Percentiles rank a stretch among this genome's conserved stretches.
These are phyloP conservation scores for Echiichthys vipera DNA, from an alignment of 2,797 vertebrate genomes.

Conservation along the genomic window DNA sequence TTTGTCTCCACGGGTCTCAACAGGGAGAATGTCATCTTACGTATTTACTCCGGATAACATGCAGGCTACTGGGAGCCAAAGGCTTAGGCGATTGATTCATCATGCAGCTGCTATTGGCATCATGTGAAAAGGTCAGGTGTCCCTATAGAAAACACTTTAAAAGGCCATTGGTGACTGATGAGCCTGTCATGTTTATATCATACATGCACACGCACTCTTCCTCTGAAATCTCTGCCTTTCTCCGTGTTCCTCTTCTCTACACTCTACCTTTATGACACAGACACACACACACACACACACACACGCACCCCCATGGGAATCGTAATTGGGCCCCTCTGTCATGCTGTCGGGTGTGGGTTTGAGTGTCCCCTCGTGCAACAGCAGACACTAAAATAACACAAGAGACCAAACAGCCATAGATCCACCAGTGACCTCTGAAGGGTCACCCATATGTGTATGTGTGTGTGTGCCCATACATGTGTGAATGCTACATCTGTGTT, in stretches of 20 bases:
- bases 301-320: conserved; percentile 51
- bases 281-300: conserved; percentile 29
- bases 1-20: conserved; percentile 61
- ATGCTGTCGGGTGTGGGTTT: conserved; percentile 81
- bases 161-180: conserved; percentile 85
- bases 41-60: conserved; percentile 72
- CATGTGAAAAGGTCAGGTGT: conserved; percentile 84
- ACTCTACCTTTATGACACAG: conserved; percentile 5
- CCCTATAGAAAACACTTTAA: conserved; percentile 79
- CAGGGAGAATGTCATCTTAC: conserved; percentile 61
- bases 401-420: conserved; percentile 73
- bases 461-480: conserved; percentile 3
- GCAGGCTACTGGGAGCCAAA: conserved; percentile 51
- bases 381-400: conserved; percentile 84
- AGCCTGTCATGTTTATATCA: conserved; percentile 78
- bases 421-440: conserved; percentile 73
- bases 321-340: conserved; percentile 83
- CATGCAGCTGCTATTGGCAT: conserved; percentile 83
- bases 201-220: conserved; percentile 60
- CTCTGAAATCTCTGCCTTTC: conserved; percentile 31
- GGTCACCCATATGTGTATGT: conserved; percentile 48
- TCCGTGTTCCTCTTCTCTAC: conserved; percentile 26
- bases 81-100: conserved; percentile 79
- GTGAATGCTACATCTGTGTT: conserved; percentile 7
- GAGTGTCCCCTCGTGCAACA: conserved; percentile 81